Conservation (phyloP, 2,888 invertebrate genomes). For the Polyommatus icarus region DNA sequence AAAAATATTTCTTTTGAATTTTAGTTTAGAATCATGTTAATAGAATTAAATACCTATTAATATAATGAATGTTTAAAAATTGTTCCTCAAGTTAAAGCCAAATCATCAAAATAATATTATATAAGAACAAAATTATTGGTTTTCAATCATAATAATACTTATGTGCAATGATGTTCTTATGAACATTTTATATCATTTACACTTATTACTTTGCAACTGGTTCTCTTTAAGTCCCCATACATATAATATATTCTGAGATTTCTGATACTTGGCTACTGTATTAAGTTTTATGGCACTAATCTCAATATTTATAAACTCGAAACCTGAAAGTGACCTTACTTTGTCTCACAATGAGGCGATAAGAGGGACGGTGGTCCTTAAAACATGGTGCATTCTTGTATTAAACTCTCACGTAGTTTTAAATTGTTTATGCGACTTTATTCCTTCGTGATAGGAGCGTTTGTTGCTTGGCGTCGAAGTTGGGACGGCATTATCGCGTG, state of each 20-base stretch:
- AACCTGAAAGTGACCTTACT: slow-evolving; percentile 36
- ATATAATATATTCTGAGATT: slow-evolving; percentile 34
- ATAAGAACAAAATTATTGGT: too few species aligned
- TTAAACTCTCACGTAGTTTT: slow-evolving; percentile 32
- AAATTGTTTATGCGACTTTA: slow-evolving; percentile 27
- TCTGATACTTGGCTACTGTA: slow-evolving; percentile 38
- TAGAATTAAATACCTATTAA: neutral
- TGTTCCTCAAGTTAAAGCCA: neutral
- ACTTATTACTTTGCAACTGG: neutral
- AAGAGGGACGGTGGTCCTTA: slow-evolving; percentile 37
- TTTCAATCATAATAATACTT: neutral
- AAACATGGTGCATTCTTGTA: slow-evolving; percentile 38
- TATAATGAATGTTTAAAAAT: neutral
- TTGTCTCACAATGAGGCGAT: slow-evolving; percentile 42
- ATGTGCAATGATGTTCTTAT: neutral
- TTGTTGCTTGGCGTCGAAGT: slow-evolving; percentile 7
- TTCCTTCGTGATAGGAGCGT: neutral
- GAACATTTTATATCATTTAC: neutral
- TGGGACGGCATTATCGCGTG: slow-evolving; percentile 41
- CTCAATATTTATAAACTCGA: slow-evolving; percentile 43
- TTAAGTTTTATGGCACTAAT: slow-evolving; percentile 39
- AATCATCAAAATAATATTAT: neutral
- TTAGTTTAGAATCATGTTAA: neutral
- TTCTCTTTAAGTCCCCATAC: neutral
- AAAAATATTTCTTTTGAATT: neutral